phyloP scores from a whole-genome alignment of 92 coral and sea anemone genomes.

The Desmophyllum pertusum region DNA sequence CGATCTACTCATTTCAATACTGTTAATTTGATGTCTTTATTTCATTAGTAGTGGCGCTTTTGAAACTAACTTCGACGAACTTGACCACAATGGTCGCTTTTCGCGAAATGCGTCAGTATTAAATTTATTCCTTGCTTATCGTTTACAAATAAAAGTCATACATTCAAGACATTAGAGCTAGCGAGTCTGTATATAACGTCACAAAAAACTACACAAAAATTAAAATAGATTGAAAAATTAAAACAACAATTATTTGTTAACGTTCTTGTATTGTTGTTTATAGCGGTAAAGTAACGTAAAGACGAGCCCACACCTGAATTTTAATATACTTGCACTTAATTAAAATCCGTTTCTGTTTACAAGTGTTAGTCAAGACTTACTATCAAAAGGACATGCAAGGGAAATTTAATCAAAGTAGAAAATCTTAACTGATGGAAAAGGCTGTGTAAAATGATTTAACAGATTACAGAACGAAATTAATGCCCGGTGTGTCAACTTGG shows the following conservation, averaged over 20 bases:
- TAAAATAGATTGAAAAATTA: not conserved
- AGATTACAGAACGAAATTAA: not conserved
- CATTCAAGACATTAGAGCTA: not conserved
- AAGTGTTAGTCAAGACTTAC: not conserved
- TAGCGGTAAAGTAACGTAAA: not conserved
- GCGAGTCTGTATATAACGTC: not conserved
- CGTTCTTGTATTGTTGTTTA: not conserved
- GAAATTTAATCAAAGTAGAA: constrained; percentile 6
- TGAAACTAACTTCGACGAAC: not conserved
- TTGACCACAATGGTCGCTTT: not conserved
- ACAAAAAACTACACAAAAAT: not conserved
- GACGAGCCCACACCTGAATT: not conserved
- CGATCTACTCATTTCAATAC: not conserved
- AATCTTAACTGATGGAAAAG: constrained; percentile 24
- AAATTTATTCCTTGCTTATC: not conserved
- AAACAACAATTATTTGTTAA: too few relatives aligned
- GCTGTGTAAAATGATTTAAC: constrained; percentile 52
- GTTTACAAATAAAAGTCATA: not conserved
- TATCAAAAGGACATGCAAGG: not conserved
- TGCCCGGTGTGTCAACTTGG: not conserved
- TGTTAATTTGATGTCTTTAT: not conserved
- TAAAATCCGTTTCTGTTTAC: not conserved
- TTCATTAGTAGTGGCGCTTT: not conserved
- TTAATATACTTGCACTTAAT: not conserved
- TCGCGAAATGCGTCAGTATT: not conserved